These are phyloP conservation scores for Ophraella communa DNA, from an alignment of 2,888 invertebrate species.

Conservation along the genomic window DNA sequence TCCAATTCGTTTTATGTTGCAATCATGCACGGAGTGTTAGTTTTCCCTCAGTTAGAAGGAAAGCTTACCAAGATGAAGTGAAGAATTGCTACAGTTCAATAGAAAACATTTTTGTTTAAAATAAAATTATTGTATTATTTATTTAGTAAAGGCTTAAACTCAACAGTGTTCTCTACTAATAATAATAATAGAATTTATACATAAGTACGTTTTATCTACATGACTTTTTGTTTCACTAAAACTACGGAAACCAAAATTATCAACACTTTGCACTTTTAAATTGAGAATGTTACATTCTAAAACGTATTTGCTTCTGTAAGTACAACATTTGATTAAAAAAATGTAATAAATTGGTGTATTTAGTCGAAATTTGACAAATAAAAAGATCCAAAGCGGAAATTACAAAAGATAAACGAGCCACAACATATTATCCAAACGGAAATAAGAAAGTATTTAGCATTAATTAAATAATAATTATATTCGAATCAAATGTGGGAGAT, in stretches of 20 bases:
- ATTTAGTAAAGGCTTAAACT: slow-evolving; percentile 11
- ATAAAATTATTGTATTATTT: slow-evolving; percentile 26
- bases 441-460: no score
- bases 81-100: no score
- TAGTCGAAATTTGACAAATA: background rate
- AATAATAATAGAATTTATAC: slow-evolving; percentile 40
- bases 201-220: slow-evolving; percentile 56
- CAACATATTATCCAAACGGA: no score
- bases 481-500: no score
- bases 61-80: no score
- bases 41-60: no score
- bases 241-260: slow-evolving; percentile 36
- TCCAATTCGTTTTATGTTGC: no score
- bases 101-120: no score
- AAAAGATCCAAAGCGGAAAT: background rate
- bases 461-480: no score
- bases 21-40: no score
- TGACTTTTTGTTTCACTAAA: slow-evolving; percentile 39
- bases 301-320: background rate
- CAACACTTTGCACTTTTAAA: slow-evolving; percentile 44
- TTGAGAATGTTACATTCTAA: background rate
- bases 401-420: no score
- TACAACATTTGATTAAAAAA: background rate
- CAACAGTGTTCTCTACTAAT: slow-evolving; percentile 18
- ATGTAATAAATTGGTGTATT: background rate